Evolutionary conservation across 2,797 vertebrate genomes (phyloP).

Genomic region (Linurgus olivaceus): DNA sequence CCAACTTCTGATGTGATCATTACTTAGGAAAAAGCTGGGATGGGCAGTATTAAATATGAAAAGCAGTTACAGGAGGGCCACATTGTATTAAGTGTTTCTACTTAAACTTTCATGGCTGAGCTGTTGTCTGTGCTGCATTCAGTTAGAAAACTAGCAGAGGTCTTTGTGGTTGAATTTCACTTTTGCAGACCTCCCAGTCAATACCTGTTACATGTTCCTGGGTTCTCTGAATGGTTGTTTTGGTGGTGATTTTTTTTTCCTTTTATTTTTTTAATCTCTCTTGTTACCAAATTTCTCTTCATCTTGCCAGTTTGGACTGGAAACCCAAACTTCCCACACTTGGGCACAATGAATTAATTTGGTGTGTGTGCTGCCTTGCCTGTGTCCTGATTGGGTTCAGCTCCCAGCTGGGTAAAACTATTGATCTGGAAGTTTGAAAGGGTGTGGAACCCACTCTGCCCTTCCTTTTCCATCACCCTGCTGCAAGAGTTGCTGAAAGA

Average conservation of each 20-base stretch:
- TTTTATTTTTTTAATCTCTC: not conserved
- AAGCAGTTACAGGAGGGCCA: not conserved
- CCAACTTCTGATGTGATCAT: not conserved
- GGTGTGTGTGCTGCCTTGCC: rapidly evolving
- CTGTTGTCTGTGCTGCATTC: not conserved
- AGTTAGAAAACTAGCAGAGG: not conserved
- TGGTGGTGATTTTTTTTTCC: rapidly evolving
- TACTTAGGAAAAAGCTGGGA: not conserved
- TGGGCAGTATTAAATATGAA: not conserved
- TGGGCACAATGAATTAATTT: not conserved
- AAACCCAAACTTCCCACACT: not conserved
- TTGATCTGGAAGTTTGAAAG: not conserved
- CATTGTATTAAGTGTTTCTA: not conserved
- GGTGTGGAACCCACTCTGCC: not conserved
- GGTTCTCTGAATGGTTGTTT: not conserved
- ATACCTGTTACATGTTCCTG: not conserved
- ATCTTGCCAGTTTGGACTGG: not conserved
- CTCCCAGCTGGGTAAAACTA: not conserved
- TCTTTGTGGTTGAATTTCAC: not conserved
- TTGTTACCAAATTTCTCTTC: not conserved
- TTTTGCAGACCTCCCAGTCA: not conserved
- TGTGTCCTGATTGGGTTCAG: not conserved
- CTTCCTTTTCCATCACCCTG: not conserved
- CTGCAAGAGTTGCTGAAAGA: not conserved
- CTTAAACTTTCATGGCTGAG: not conserved